Evolutionary conservation across 64 coral and sea anemone species (phyloP).

Genomic region (Orbicella faveolata): DNA sequence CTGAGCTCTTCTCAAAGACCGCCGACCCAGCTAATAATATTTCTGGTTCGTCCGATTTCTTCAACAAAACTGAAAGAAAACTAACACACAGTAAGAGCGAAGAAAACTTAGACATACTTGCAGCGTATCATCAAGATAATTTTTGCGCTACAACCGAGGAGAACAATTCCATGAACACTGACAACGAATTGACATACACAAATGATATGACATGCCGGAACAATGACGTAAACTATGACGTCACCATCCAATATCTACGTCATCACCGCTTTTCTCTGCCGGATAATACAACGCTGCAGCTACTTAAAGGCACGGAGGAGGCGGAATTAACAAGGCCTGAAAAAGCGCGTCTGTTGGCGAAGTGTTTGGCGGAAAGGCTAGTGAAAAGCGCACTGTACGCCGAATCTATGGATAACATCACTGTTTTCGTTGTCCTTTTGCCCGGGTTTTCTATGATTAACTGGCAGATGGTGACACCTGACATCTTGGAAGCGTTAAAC

Average conservation of each 20-base stretch:
- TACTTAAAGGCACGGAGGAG: not conserved
- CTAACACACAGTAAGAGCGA: conserved; percentile 9
- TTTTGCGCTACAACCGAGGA: not conserved
- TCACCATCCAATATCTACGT: conserved; percentile 12
- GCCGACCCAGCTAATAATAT: not conserved
- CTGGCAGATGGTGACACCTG: conserved; percentile 43
- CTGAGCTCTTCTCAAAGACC: not conserved
- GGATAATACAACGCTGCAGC: not conserved
- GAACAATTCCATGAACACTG: not conserved
- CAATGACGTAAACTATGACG: not conserved
- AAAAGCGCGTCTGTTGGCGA: conserved; percentile 69
- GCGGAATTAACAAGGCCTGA: conserved; percentile 56
- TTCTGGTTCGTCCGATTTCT: not conserved
- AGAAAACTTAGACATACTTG: not conserved
- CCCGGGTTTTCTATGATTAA: conserved; percentile 79
- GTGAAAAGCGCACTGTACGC: conserved; percentile 75
- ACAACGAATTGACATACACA: not conserved
- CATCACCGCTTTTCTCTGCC: conserved; percentile 36
- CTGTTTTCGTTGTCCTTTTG: conserved; percentile 77
- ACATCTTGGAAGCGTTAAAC: conserved; percentile 35
- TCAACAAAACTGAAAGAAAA: not conserved
- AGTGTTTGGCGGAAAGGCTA: conserved; percentile 68
- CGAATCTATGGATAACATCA: conserved; percentile 80
- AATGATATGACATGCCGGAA: not conserved
- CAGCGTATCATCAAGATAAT: not conserved